Base-by-base conservation (phyloP, 2,888 invertebrate genomes). In the Cosmia trapezina region DNA sequence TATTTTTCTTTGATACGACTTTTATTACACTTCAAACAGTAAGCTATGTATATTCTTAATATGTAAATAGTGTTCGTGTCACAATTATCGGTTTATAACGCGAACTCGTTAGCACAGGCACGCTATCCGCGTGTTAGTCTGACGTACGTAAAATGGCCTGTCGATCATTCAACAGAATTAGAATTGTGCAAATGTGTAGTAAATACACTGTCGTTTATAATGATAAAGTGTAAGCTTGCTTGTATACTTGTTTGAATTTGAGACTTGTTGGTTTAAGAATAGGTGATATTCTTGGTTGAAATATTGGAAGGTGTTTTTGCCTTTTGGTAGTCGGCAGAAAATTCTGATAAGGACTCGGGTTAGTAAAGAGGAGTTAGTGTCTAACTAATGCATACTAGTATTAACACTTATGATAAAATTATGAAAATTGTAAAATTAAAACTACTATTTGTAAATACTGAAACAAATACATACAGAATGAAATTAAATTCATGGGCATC, bases 101-200 rank as follows among this genome's bases (percentile, higher is more conserved):
- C 61, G 73, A 84, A 83, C 79, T 85, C 77, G 84, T 87, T 87
- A 86, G 65, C 45, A 56, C 2, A 68, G 45, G 73, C 86, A 83
- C 80, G 85, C 85, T 53, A 81, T 69, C 57, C 66, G 70, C 82
- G 78, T 80, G 85, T 78, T 76, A 80, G 76, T 60, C 71, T 69
- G 63, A 57, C 57, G 70, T 61, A 75, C 65, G 75, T 73, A 62
- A 71, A 84, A 82, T 81, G 70, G 66, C 65, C 66, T 83, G 87
- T 80, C 87, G 75, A 84, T 86, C 85, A 87, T 74, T 78, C 66
- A 70, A 51, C 68, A 28, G 49, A 68, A 83, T 75, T 70, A 77
- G 61, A 73, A 76, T 66, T 69, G 68, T 83, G 74, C 63, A 73
- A 76, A 63, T 69, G 70, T 83, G 74, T 61, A 75, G 69, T 70